Percentiles rank a stretch among this genome's conserved stretches.
These are phyloP conservation scores for Anabacerthia variegaticeps DNA, from an alignment of 2,797 vertebrate genomes.

Conservation along the genomic window DNA sequence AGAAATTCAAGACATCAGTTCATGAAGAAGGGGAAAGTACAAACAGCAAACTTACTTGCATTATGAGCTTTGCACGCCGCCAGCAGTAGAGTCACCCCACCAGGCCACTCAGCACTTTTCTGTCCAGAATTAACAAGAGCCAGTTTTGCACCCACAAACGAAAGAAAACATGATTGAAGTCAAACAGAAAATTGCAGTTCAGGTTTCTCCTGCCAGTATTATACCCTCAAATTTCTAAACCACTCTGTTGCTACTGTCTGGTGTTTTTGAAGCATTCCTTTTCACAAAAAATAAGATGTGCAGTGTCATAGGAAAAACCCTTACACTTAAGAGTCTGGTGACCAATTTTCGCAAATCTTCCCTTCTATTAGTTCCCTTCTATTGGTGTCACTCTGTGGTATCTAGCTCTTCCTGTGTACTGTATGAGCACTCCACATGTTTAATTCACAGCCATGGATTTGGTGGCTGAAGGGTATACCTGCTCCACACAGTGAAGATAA, in stretches of 20 bases:
- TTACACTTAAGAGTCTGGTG: neutral
- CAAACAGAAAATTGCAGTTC: neutral
- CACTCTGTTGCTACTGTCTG: neutral
- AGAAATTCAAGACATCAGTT: neutral
- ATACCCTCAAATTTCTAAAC: neutral
- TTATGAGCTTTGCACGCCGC: neutral
- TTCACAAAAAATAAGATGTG: neutral
- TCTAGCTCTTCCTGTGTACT: neutral
- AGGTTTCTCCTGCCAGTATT: neutral
- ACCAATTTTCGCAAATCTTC: neutral
- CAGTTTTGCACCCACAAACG: neutral
- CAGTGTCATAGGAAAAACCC: neutral
- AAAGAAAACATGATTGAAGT: neutral
- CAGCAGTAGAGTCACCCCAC: neutral
- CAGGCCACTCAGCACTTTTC: neutral
- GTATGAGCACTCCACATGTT: neutral
- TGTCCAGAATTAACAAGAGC: neutral
- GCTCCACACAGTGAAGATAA: neutral
- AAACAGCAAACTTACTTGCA: neutral
- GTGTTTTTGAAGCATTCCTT: neutral
- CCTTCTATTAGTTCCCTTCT: neutral
- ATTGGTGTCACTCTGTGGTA: fast-evolving
- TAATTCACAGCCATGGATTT: neutral
- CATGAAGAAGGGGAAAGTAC: neutral
- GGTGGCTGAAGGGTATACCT: neutral